A percentile compares a stretch with the other conserved stretches of the same genome.
Conservation (phyloP, 2,113 vertebrate species). For the Hyperoodon ampullatus region DNA sequence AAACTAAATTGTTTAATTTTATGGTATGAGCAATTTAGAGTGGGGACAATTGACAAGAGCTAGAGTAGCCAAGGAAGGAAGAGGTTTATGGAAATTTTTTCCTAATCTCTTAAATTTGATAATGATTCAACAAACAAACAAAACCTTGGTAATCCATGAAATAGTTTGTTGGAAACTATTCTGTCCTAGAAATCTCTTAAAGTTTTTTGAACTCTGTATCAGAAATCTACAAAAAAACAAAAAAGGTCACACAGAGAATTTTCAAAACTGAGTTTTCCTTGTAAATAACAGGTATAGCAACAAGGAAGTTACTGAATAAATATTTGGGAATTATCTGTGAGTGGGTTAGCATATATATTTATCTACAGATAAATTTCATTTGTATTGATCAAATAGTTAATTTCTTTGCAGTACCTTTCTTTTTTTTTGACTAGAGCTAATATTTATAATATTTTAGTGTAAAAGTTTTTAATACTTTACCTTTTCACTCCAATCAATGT, state of each 20-base stretch:
- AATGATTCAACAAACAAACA: not conserved
- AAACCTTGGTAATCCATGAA: not conserved
- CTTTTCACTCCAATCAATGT: slow-evolving; percentile 14
- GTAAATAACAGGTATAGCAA: not conserved
- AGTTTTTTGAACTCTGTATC: slow-evolving; percentile 45
- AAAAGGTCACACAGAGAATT: not conserved
- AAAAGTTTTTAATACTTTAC: slow-evolving; percentile 39
- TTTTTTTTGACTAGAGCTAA: slow-evolving; percentile 25
- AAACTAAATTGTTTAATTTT: slow-evolving; percentile 23
- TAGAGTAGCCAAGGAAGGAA: not conserved
- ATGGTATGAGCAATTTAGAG: not conserved
- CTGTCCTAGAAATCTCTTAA: slow-evolving; percentile 32
- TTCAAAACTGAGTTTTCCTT: slow-evolving; percentile 4
- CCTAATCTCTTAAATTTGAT: not conserved
- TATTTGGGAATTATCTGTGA: slow-evolving; percentile 25
- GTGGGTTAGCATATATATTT: not conserved
- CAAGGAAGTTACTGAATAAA: slow-evolving; percentile 43
- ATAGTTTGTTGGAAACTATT: slow-evolving; percentile 37
- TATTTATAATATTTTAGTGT: slow-evolving; percentile 29
- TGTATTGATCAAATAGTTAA: slow-evolving; percentile 33
- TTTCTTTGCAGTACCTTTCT: slow-evolving; percentile 15
- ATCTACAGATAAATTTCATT: slow-evolving; percentile 29
- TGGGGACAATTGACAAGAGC: not conserved
- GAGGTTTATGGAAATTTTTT: not conserved
- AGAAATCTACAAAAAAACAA: slow-evolving; percentile 16